Evolutionary conservation across 1,140 invertebrate species (phyloP), one percentile per base, ranked within the genome.

Genomic region (Heliconius hermathena): DNA sequence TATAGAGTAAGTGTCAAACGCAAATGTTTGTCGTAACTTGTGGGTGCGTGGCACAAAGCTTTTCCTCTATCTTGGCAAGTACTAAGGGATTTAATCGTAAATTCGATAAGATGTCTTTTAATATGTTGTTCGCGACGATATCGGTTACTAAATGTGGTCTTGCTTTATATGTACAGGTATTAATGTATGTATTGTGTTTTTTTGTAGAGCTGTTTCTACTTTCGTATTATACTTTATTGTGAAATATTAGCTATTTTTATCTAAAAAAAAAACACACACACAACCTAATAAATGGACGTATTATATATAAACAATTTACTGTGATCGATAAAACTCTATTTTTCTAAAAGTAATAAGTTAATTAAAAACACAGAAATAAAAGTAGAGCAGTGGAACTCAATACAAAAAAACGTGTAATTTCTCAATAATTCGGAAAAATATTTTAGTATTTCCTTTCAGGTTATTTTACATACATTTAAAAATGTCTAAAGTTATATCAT

Each of bases 21-120:
- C 70, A 71, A 79, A 79, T 76, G 74, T 73, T 26, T 66, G 41
- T 73, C 73, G 70, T 76, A 78, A 73, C 49, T 81, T 73, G 41
- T 71, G 71, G 29, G 70, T 46, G 49, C 18, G 49, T 77, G 72
- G 77, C 80, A 76, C 75, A 82, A 83, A 73, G 82, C 79, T 83
- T 81, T 76, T 83, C 78, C 81, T 75, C 52, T 74, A 81, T 77
- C 79, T 81, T 72, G 74, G 46, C 73, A 76, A 74, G 41, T 76
- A 33, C 38, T 70, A 46, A 41, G 20, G 66, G 33, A 38, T 38
- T 72, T 76, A 66, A 72, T 78, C 76, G 76, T 78, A 78, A 78
- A 78, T 78, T 52, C 71, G 49, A 73, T 78, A 78, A 73, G 52
- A 54, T 36, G 70, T 22, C 71, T 57, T 78, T 78, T 73, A 73